A percentile compares a stretch with the other conserved stretches of the same genome.
phyloP scores from a whole-genome alignment of 2,797 vertebrate species.

The Gadopsis bispinosus region DNA sequence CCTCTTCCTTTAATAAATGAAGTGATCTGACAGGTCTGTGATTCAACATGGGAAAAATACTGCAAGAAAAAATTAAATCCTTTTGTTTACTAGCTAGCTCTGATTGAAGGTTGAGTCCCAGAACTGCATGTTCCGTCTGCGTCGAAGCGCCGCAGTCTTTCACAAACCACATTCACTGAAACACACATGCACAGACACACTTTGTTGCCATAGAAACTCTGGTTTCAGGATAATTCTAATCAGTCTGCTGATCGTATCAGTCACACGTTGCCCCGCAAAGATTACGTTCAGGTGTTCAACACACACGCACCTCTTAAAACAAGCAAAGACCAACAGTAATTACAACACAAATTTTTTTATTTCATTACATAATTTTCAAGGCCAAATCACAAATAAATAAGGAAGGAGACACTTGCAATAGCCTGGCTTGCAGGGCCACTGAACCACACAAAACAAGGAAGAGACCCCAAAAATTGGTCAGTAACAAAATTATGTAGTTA shows the following conservation, averaged over 20 bases:
- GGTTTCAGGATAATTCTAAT: constrained; percentile 70
- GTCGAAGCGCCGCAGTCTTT: constrained; percentile 31
- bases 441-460: constrained; percentile 63
- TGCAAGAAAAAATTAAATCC: constrained; percentile 1
- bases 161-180: constrained; percentile 50
- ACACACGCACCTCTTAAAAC: neutral
- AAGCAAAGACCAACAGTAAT: constrained; percentile 31
- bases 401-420: constrained; percentile 82
- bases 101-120: constrained; percentile 55
- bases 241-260: constrained; percentile 55
- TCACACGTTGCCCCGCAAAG: constrained; percentile 37
- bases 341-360: constrained; percentile 80
- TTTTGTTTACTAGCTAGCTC: constrained; percentile 60
- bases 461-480: constrained; percentile 55
- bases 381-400: constrained; percentile 93
- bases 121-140: constrained; percentile 59
- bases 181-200: constrained; percentile 36
- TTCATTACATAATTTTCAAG: constrained; percentile 79
- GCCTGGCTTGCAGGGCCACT: constrained; percentile 66
- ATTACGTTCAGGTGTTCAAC: constrained; percentile 33
- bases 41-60: constrained; percentile 13
- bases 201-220: constrained; percentile 85
- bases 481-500: constrained; percentile 64
- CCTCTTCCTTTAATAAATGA: neutral
- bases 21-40: neutral